Conservation (phyloP, 2,797 vertebrate species). For the Pangasius mekongensis region DNA sequence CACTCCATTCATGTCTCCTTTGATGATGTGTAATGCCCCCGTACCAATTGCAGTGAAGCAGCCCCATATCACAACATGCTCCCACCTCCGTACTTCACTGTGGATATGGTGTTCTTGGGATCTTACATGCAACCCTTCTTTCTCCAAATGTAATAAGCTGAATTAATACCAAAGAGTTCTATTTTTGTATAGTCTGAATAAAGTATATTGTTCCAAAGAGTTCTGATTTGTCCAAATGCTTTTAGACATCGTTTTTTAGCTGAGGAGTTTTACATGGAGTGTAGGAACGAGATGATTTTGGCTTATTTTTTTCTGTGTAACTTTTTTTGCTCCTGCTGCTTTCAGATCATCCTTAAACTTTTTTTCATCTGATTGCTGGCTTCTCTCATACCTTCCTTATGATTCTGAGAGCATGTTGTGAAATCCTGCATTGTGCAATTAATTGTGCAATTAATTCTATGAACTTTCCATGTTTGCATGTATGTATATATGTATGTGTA, state of each 20-base stretch:
- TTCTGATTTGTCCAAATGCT: not conserved
- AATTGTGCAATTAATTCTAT: not conserved
- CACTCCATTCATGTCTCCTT: not conserved
- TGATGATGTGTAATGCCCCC: not conserved
- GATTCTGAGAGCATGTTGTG: not conserved
- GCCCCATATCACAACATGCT: not conserved
- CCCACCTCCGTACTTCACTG: not conserved
- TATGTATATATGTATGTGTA: too few relatives aligned
- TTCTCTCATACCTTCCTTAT: not conserved
- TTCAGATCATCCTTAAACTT: not conserved
- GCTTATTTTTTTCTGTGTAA: not conserved
- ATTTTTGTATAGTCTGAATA: too few relatives aligned
- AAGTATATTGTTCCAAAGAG: not conserved
- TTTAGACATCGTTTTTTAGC: not conserved
- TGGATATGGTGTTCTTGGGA: not conserved
- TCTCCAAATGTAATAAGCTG: not conserved
- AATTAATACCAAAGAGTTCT: not conserved
- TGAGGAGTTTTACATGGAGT: not conserved
- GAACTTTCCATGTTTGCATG: too few relatives aligned
- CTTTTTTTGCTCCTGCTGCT: not conserved
- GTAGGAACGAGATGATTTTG: not conserved
- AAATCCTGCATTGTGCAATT: not conserved
- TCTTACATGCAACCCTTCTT: not conserved
- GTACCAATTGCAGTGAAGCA: not conserved
- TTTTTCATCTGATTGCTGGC: not conserved